Conservation (phyloP, 1,140 invertebrate genomes). For the Drosophila watanabei region DNA sequence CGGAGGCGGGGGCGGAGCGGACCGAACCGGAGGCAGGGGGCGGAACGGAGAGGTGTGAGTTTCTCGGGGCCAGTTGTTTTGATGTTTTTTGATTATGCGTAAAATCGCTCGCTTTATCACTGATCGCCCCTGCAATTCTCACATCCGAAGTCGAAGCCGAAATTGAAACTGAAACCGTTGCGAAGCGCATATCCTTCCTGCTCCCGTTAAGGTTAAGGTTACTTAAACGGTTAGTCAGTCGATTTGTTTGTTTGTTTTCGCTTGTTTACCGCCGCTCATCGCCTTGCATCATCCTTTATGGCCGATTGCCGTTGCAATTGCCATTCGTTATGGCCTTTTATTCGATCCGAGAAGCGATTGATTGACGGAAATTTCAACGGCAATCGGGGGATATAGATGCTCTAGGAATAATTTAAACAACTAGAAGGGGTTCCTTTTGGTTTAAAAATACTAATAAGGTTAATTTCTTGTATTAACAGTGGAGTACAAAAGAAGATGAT, state of each 20-base stretch:
- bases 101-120: conserved; percentile 79
- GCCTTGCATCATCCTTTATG: conserved; percentile 13
- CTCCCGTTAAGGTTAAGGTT: conserved; percentile 8
- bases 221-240: conserved; percentile 50
- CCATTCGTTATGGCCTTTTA: conserved; percentile 44
- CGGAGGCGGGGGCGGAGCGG: neutral
- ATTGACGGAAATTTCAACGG: conserved; percentile 3
- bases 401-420: neutral
- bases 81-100: conserved; percentile 81
- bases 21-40: neutral
- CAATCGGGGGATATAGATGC: neutral
- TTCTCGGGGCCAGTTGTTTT: conserved; percentile 72
- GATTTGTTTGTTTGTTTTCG: conserved; percentile 53
- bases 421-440: neutral
- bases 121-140: conserved; percentile 65
- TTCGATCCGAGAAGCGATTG: neutral
- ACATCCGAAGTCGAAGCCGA: conserved; percentile 4
- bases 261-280: conserved; percentile 36
- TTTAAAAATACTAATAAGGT: neutral
- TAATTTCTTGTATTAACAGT: neutral
- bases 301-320: conserved; percentile 56
- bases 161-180: neutral
- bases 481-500: too few species aligned
- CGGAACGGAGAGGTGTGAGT: conserved; percentile 61
- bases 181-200: conserved; percentile 2